Conservation (phyloP, 2,113 vertebrate species). For the Thamnophis sirtalis region DNA sequence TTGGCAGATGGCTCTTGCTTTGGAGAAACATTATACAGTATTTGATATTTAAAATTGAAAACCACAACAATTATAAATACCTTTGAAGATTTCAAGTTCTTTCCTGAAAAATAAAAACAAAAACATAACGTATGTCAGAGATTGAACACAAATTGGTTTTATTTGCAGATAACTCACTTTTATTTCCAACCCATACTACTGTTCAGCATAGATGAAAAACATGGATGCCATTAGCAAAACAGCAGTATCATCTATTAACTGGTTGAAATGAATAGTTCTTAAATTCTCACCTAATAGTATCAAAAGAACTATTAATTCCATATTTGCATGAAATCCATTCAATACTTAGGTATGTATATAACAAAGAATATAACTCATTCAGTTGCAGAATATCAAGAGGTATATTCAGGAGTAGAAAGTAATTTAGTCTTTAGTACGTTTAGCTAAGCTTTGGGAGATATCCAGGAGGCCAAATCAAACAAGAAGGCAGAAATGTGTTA, state of each 20-base stretch:
- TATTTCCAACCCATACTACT: not conserved
- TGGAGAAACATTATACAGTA: not conserved
- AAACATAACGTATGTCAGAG: slow-evolving; percentile 25
- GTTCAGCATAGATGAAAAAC: not conserved
- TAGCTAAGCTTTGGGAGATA: not conserved
- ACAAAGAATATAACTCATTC: not conserved
- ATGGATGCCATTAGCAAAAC: not conserved
- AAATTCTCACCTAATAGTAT: no score
- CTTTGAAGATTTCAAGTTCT: slow-evolving; percentile 88
- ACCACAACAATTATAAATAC: slow-evolving; percentile 69
- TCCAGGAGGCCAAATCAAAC: not conserved
- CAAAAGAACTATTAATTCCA: not conserved
- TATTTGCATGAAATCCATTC: not conserved
- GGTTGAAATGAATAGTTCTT: not conserved
- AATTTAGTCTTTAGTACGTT: not conserved
- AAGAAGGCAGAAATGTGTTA: not conserved
- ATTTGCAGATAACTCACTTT: not conserved
- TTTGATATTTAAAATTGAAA: not conserved
- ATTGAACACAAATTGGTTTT: not conserved
- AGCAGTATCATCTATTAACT: not conserved
- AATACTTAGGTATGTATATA: not conserved
- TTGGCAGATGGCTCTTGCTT: not conserved
- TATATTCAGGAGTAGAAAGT: not conserved
- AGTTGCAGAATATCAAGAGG: not conserved
- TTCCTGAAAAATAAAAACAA: slow-evolving; percentile 74